phyloP scores from a whole-genome alignment of 2,888 invertebrate species.

The Aplocera efformata region DNA sequence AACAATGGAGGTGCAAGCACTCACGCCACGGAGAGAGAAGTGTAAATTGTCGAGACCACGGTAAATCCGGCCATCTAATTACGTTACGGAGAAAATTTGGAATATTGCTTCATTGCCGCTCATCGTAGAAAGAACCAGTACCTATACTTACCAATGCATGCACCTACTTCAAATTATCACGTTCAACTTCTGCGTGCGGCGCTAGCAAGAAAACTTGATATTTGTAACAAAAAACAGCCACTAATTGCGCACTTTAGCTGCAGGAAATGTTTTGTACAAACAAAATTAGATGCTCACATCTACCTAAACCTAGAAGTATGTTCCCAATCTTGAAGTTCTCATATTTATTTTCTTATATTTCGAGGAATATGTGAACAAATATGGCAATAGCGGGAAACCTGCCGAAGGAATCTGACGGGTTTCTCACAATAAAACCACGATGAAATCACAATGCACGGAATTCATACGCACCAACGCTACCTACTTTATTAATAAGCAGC shows the following conservation, averaged over 20 bases:
- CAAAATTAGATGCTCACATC: constrained; percentile 32
- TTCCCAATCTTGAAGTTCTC: constrained; percentile 29
- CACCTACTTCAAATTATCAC: constrained; percentile 48
- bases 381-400: constrained; percentile 31
- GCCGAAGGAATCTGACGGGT: constrained; percentile 9
- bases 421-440: constrained; percentile 33
- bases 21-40: constrained; percentile 41
- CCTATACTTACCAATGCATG: constrained; percentile 40
- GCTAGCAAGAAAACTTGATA: constrained; percentile 46
- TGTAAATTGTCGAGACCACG: constrained; percentile 49
- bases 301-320: constrained; percentile 22
- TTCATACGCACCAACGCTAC: too few species aligned
- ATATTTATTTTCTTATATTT: constrained; percentile 34
- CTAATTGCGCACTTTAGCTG: constrained; percentile 48
- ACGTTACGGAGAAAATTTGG: constrained; percentile 43
- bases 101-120: constrained; percentile 46
- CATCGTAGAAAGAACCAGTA: constrained; percentile 42
- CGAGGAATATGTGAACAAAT: constrained; percentile 37
- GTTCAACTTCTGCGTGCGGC: constrained; percentile 43
- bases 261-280: constrained; percentile 48
- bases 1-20: constrained; percentile 44
- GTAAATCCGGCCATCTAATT: constrained; percentile 43
- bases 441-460: constrained; percentile 33
- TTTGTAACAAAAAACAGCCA: constrained; percentile 45
- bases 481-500: constrained; percentile 17